phyloP scores from a whole-genome alignment of 2,113 vertebrate genomes.

The Nothocercus nigrocapillus region DNA sequence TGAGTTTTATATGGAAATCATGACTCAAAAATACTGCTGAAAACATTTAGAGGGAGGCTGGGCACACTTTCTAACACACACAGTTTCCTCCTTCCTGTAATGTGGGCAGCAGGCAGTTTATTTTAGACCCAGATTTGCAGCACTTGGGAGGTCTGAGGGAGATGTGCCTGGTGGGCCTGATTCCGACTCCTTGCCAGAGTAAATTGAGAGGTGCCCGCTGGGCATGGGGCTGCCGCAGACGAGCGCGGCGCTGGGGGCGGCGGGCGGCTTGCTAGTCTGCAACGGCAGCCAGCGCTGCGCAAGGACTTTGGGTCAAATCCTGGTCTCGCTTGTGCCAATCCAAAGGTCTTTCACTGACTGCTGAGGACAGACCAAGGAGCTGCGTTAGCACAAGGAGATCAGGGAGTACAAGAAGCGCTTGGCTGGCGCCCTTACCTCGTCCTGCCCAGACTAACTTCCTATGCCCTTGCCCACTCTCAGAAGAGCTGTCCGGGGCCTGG shows the following conservation, averaged over 20 bases:
- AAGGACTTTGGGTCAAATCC: background rate
- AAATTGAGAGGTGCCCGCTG: background rate
- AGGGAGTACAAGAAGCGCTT: background rate
- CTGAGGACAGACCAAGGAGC: background rate
- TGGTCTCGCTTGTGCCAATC: background rate
- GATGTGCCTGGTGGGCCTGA: background rate
- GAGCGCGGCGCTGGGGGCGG: too few relatives aligned
- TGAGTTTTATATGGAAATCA: slow-evolving; percentile 39
- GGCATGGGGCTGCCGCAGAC: background rate
- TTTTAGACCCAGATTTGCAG: background rate
- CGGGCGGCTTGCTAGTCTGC: too few relatives aligned
- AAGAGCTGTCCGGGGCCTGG: background rate
- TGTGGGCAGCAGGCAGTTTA: background rate
- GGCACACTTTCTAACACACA: background rate
- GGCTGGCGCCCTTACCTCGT: background rate
- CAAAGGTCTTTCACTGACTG: background rate
- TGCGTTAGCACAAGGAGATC: background rate
- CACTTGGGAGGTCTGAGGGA: background rate
- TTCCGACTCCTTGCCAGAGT: background rate
- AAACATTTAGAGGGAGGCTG: background rate
- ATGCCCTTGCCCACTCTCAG: background rate
- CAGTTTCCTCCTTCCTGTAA: background rate
- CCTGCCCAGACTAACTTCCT: background rate
- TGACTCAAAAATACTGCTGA: slow-evolving; percentile 41
- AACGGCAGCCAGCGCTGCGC: too few relatives aligned